phyloP scores from a whole-genome alignment of 2,888 invertebrate species.

The Scaptomyza tumidula region DNA sequence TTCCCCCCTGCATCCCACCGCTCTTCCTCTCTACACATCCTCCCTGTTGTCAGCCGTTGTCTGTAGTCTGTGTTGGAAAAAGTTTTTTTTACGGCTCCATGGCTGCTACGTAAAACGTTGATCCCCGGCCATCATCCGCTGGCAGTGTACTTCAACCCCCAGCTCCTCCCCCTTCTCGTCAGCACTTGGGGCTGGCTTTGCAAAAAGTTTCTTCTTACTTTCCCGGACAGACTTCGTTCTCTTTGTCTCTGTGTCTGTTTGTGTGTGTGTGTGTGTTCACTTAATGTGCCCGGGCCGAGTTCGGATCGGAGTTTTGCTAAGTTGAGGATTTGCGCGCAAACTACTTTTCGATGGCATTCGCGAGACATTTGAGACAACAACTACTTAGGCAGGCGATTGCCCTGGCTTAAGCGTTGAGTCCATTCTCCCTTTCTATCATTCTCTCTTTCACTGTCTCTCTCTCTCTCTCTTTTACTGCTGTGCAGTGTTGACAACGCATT shows the following conservation, averaged over 20 bases:
- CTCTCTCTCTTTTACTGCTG: background rate
- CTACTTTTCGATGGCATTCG: conserved; percentile 75
- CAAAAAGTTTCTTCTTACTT: conserved; percentile 63
- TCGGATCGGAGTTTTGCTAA: conserved; percentile 68
- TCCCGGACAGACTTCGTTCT: conserved; percentile 55
- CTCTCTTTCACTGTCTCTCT: background rate
- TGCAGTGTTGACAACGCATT: conserved; percentile 65
- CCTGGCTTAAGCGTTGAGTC: conserved; percentile 68
- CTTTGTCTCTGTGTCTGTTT: conserved; percentile 52
- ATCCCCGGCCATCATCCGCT: conserved; percentile 80
- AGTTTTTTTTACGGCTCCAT: conserved; percentile 60
- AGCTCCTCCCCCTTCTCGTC: background rate
- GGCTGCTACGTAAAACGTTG: conserved; percentile 77
- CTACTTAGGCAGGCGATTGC: conserved; percentile 83
- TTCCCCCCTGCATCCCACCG: background rate
- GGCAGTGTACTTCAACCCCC: conserved; percentile 46
- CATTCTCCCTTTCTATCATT: background rate
- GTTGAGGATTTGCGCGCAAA: conserved; percentile 81
- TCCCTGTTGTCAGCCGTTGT: background rate
- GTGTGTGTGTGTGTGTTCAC: conserved; percentile 40
- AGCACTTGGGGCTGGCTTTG: conserved; percentile 63
- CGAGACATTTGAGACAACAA: conserved; percentile 74
- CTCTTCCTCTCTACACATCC: too few relatives aligned
- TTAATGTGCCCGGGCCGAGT: conserved; percentile 62
- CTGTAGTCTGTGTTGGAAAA: conserved; percentile 43